phyloP scores from a whole-genome alignment of 2,113 vertebrate genomes.

The Butorides virescens region DNA sequence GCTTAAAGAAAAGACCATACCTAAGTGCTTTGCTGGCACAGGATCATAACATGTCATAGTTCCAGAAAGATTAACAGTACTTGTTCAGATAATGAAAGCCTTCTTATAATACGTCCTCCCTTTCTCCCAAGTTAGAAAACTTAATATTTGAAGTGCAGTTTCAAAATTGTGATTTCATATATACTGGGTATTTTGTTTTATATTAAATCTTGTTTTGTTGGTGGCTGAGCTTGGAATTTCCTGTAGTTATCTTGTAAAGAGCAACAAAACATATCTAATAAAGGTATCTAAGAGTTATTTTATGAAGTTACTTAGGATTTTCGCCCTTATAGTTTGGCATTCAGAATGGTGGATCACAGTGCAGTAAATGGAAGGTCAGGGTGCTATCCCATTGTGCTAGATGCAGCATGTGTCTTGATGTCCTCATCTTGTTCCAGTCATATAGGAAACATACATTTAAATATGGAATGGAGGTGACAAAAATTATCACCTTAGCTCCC shows the following conservation, averaged over 20 bases:
- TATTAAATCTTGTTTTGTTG: background rate
- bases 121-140: background rate
- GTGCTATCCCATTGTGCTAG: accelerated
- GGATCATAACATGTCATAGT: background rate
- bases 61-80: background rate
- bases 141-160: background rate
- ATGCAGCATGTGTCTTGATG: background rate
- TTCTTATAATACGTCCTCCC: background rate
- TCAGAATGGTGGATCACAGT: background rate
- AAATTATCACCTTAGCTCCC: background rate
- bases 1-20: background rate
- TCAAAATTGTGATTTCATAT: background rate
- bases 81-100: background rate
- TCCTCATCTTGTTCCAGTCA: background rate
- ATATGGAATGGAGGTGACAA: background rate
- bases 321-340: background rate
- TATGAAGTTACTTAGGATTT: background rate
- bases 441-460: background rate
- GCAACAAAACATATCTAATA: background rate
- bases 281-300: background rate
- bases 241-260: background rate
- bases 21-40: background rate
- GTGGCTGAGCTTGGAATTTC: background rate
- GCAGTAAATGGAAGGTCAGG: background rate
- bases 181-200: background rate